Conservation (phyloP, 2,888 invertebrate species). For the Clanis bilineata region DNA sequence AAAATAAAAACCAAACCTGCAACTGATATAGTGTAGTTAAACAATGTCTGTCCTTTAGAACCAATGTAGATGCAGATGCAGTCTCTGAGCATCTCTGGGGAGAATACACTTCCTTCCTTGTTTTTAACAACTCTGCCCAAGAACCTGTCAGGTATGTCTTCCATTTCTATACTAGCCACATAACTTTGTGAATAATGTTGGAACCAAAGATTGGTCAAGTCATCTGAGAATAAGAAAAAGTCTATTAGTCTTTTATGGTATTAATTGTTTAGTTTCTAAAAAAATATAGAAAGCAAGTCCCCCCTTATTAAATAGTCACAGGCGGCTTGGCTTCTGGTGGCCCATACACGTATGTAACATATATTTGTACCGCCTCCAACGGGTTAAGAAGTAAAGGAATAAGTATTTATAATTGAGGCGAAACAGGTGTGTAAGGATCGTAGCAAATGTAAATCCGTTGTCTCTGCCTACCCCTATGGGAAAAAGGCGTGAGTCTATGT, state of each 20-base stretch:
- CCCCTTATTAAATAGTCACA: too few relatives aligned
- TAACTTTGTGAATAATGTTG: slow-evolving; percentile 54
- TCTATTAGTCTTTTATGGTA: not conserved
- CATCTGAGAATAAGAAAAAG: slow-evolving; percentile 43
- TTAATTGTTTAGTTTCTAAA: too few relatives aligned
- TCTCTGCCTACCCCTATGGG: too few relatives aligned
- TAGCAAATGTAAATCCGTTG: too few relatives aligned
- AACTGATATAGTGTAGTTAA: slow-evolving; percentile 82
- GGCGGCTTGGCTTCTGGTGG: too few relatives aligned
- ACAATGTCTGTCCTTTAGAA: slow-evolving; percentile 83
- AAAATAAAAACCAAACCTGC: slow-evolving; percentile 51
- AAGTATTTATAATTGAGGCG: too few relatives aligned
- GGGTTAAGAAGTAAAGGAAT: too few relatives aligned
- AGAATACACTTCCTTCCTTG: slow-evolving; percentile 35
- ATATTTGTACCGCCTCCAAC: too few relatives aligned
- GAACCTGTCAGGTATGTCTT: slow-evolving; percentile 49
- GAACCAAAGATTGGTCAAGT: slow-evolving; percentile 53
- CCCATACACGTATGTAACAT: too few relatives aligned
- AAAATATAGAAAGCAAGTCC: too few relatives aligned
- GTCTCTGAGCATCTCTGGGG: slow-evolving; percentile 64
- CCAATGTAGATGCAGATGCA: slow-evolving; percentile 86
- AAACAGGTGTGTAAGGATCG: too few relatives aligned
- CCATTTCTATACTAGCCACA: slow-evolving; percentile 54
- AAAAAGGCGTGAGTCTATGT: too few relatives aligned
- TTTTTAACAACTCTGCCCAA: slow-evolving; percentile 58